Evolutionary conservation across 2,888 invertebrate species (phyloP), one percentile per base, ranked within the genome.

Genomic region (Spicauda simplicius): DNA sequence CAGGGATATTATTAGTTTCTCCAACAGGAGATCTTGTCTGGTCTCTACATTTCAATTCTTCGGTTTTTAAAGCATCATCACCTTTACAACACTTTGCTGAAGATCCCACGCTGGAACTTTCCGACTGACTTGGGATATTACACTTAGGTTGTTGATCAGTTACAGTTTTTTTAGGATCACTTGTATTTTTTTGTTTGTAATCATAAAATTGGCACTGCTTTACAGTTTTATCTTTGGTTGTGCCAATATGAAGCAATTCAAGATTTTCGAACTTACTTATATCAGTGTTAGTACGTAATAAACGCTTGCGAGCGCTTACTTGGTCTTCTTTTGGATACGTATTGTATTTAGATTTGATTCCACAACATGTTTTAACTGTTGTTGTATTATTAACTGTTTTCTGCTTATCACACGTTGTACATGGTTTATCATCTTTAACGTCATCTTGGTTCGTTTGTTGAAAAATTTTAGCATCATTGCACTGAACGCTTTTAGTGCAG

Each of bases 401-500:
- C 53, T 11, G 60, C 63, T 65, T n/a, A 30, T 50, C 25, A 64
- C 62, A 68, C 60, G 30, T 37, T 53, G 25, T 59, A 53, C 37
- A 73, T 30, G 63, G 65, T 60, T 74, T 50, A 18, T 50, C 10
- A 11, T 16, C 72, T 37, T 37, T 12, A 37, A 4, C 8, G 12
- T 37, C n/a, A 45, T 45, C n/a, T 12, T 64, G 57, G 58, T 52
- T 71, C 61, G 64, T 68, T 55, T 73, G 60, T 67, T 70, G 64
- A 61, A 77, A 75, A 67, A 76, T 74, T 70, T 78, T 72, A 11
- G 70, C 73, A 55, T 69, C 69, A 68, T 73, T 72, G 25, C 80
- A 84, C 69, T 89, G 90, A 12, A 83, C 80, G 54, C 80, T 83
- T 81, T 85, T 90, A 16, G 84, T 81, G 70, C 83, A 86, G 66